Evolutionary conservation across 2,888 invertebrate genomes (phyloP).

Genomic region (Allolobophora icterica): DNA sequence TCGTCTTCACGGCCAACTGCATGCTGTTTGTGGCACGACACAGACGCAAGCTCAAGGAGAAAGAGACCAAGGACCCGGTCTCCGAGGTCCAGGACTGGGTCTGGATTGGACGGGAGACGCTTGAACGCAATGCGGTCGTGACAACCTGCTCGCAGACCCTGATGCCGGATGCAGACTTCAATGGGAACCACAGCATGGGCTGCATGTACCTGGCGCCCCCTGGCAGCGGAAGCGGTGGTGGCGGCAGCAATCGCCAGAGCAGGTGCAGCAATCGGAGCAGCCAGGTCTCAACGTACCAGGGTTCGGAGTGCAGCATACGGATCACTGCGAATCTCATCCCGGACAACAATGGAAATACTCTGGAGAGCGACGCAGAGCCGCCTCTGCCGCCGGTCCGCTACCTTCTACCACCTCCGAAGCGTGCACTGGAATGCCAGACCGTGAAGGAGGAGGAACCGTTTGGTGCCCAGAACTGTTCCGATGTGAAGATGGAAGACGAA

Average conservation of each 20-base stretch:
- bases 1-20: constrained; percentile 87
- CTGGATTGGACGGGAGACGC: constrained; percentile 85
- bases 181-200: constrained; percentile 55
- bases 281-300: constrained; percentile 63
- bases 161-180: constrained; percentile 65
- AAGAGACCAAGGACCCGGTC: constrained; percentile 44
- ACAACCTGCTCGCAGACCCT: constrained; percentile 62
- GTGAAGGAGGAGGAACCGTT: neutral
- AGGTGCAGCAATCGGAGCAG: constrained; percentile 58
- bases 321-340: constrained; percentile 56
- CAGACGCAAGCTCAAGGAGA: constrained; percentile 57
- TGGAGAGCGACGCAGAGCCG: constrained; percentile 9
- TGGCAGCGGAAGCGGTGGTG: constrained; percentile 45
- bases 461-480: neutral
- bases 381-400: neutral
- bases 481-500: neutral
- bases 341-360: constrained; percentile 34
- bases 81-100: constrained; percentile 70
- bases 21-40: constrained; percentile 83
- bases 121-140: constrained; percentile 67
- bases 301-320: constrained; percentile 66
- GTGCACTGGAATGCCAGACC: constrained; percentile 5
- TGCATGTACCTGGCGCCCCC: neutral
- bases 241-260: constrained; percentile 47
- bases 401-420: neutral